These are phyloP conservation scores for Aldrovandia affinis DNA, from an alignment of 2,797 vertebrate species.

Conservation along the genomic window DNA sequence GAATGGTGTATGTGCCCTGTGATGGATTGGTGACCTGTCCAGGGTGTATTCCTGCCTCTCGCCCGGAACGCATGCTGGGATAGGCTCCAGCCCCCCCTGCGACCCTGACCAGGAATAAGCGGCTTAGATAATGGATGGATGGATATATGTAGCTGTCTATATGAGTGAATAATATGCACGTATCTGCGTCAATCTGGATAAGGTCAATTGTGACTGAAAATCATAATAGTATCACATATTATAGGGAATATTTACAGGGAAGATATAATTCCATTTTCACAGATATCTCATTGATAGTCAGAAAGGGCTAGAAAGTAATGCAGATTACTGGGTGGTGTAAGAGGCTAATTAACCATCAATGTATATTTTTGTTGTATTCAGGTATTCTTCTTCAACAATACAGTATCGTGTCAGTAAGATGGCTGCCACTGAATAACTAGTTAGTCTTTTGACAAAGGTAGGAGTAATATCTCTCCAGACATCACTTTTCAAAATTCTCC, in stretches of 20 bases:
- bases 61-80: too few relatives aligned
- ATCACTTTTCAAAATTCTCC: slow-evolving; percentile 57
- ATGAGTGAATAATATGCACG: neutral
- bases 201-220: neutral
- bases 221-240: neutral
- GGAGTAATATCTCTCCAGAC: slow-evolving; percentile 62
- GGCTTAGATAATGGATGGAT: too few relatives aligned
- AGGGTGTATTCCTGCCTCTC: too few relatives aligned
- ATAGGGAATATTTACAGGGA: too few relatives aligned
- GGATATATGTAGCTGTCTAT: neutral
- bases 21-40: too few relatives aligned
- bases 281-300: neutral
- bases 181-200: neutral
- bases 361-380: neutral
- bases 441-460: slow-evolving; percentile 57
- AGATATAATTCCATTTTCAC: neutral
- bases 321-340: neutral
- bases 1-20: too few relatives aligned
- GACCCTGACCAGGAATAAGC: too few relatives aligned
- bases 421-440: slow-evolving; percentile 59
- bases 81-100: too few relatives aligned
- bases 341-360: neutral
- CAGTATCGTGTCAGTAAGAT: slow-evolving; percentile 23
- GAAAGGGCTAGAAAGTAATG: neutral
- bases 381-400: neutral